Evolutionary conservation across 2,113 vertebrate species (phyloP), one percentile per base, ranked within the genome.

Genomic region (Ptilonorhynchus violaceus): DNA sequence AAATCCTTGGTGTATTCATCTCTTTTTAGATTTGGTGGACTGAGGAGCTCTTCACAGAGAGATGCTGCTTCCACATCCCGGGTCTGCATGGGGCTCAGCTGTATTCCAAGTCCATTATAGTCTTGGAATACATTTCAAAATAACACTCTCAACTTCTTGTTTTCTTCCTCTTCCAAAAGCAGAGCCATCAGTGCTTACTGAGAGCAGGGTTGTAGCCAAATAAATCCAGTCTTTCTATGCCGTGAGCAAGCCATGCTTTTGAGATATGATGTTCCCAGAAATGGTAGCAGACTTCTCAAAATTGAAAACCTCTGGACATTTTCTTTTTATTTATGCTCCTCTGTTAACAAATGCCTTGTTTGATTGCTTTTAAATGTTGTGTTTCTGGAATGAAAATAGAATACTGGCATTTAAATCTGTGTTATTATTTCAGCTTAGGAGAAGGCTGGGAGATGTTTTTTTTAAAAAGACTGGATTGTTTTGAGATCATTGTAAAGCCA

Each of bases 311-410:
- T 95, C 92, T 88, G 75, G 74, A 64, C 46, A 33, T 75, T 93
- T 91, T 74, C 66, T 63, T 90, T 82, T 82, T 88, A 80, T 85
- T 95, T 94, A 49, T 88, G 50, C 42, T 92, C 21, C 37, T 73
- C 79, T 77, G 81, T 83, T 94, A 93, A 75, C 53, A 96, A 96
- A 93, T 92, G 81, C 58, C 74, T 70, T 12, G 1, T 69, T 76
- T 92, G 82, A 93, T 86, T 94, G 80, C 82, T 93, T 95, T 69
- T 80, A 92, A 94, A 83, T 76, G 49, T 66, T 88, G 58, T 73
- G 41, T 90, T 97, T 83, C 90, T 92, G 82, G 75, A 92, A 90
- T 4, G 8, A 94, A 94, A 94, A 69, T 76, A 93, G 75, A 92
- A 79, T 53, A 37, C 31, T 11, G 28, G 85, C 75, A 78, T 96